These are phyloP conservation scores for Lithophane ornitopus DNA, from an alignment of 2,888 invertebrate species.

Conservation along the genomic window DNA sequence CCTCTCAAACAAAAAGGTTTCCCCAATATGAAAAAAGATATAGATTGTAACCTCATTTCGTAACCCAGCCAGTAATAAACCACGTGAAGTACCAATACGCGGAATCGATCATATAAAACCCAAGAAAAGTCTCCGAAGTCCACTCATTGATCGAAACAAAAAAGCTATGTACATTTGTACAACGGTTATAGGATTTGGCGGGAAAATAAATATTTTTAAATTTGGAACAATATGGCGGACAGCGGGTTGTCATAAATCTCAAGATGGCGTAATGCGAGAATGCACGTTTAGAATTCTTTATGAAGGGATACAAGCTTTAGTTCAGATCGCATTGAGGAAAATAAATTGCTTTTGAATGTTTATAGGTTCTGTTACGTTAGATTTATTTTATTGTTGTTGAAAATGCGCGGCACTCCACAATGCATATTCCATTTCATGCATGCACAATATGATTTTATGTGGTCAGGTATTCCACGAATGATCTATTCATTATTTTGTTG, in stretches of 20 bases:
- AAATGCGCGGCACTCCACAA: conserved; percentile 52
- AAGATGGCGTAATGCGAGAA: conserved; percentile 88
- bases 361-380: conserved; percentile 66
- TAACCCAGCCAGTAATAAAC: conserved; percentile 39
- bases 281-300: conserved; percentile 87
- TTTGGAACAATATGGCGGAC: conserved; percentile 89
- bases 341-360: conserved; percentile 77
- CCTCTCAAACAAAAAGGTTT: conserved; percentile 25
- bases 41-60: conserved; percentile 34
- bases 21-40: conserved; percentile 11
- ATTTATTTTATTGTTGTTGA: conserved; percentile 62
- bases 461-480: conserved; percentile 42
- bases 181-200: conserved; percentile 75
- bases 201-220: conserved; percentile 87
- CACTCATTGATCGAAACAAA: conserved; percentile 74
- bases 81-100: conserved; percentile 66
- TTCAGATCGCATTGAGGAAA: conserved; percentile 75
- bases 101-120: conserved; percentile 76
- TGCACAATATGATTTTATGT: conserved; percentile 49
- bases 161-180: conserved; percentile 69
- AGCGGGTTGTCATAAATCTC: conserved; percentile 88
- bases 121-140: conserved; percentile 76
- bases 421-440: conserved; percentile 57
- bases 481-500: conserved; percentile 44
- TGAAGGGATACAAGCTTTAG: conserved; percentile 83